Evolutionary conservation across 1,140 invertebrate genomes (phyloP).

Genomic region (Contarinia nasturtii): DNA sequence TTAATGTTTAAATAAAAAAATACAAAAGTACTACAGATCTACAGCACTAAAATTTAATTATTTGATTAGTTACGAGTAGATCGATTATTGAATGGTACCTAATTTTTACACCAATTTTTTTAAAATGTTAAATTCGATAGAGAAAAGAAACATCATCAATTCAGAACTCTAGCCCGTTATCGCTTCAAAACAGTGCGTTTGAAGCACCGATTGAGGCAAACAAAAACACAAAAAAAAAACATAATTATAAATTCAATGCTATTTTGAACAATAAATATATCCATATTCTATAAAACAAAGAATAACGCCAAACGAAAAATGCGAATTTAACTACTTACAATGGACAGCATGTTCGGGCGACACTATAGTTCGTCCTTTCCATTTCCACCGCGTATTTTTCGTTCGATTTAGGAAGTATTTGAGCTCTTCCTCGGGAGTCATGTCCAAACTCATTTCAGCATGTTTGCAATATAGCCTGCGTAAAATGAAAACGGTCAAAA

Average conservation of each 20-base stretch:
- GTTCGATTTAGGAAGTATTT: constrained; percentile 57
- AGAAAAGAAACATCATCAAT: too few relatives aligned
- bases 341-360: constrained; percentile 23
- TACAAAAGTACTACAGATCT: too few relatives aligned
- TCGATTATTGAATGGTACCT: background rate
- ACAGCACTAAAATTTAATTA: background rate
- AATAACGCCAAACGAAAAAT: constrained; percentile 1
- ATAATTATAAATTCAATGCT: too few relatives aligned
- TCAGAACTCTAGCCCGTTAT: too few relatives aligned
- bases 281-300: too few relatives aligned
- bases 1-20: too few relatives aligned
- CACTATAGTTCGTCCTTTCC: constrained; percentile 30
- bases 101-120: background rate
- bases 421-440: constrained; percentile 49
- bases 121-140: too few relatives aligned
- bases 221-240: too few relatives aligned
- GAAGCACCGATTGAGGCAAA: too few relatives aligned
- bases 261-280: too few relatives aligned
- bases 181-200: too few relatives aligned
- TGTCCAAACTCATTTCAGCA: constrained; percentile 26
- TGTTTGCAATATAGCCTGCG: constrained; percentile 35
- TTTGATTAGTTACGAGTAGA: background rate
- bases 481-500: constrained; percentile 1
- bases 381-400: constrained; percentile 51
- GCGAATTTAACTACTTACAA: constrained; percentile 14